Evolutionary conservation across 2,113 vertebrate species (phyloP), one percentile per base, ranked within the genome.

Genomic region (Petroica traversi): DNA sequence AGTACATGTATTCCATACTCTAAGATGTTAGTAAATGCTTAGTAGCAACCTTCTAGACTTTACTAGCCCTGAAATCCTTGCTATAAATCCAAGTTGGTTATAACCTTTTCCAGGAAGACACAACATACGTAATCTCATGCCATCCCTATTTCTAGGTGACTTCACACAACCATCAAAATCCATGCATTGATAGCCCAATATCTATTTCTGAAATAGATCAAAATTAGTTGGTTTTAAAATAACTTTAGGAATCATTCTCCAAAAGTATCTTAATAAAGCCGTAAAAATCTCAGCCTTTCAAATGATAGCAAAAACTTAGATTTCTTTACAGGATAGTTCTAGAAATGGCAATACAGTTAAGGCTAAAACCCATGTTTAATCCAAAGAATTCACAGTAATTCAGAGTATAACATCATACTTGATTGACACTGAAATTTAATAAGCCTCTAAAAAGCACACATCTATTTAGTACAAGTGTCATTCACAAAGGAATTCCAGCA

Each of bases 61-160:
- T 54, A 69, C 18, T 46, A 61, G 26, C 13, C 61, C 51, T 66
- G 28, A 77, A 69, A 71, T 33, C 52, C 14, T 58, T 52, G 20
- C 34, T 71, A 7, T 40, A 66, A 88, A 41, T 14, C 55, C 2
- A 4, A 76, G 22, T 11, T 41, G 16, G 24, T 57, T n/a, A n/a
- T 18, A 87, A 43, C 9, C 26, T 48, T 45, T 72, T 28, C 48
- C 46, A 81, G 31, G 38, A 93, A 73, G 25, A 55, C 24, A 63
- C 13, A n/a, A n/a, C 2, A 14, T 36, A 73, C 1, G 7, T 18
- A 20, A 26, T 31, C 19, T 48, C 48, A 52, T 2, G 1, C 10
- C 45, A 61, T 8, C 8, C 7, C 9, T 61, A 41, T 24, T 93
- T 45, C 38, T 68, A 19, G 15, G 15, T 24, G 12, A 76, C 28